Evolutionary conservation across 1,140 invertebrate species (phyloP), one percentile per base, ranked within the genome.

Genomic region (Atopsyche davidsoni): DNA sequence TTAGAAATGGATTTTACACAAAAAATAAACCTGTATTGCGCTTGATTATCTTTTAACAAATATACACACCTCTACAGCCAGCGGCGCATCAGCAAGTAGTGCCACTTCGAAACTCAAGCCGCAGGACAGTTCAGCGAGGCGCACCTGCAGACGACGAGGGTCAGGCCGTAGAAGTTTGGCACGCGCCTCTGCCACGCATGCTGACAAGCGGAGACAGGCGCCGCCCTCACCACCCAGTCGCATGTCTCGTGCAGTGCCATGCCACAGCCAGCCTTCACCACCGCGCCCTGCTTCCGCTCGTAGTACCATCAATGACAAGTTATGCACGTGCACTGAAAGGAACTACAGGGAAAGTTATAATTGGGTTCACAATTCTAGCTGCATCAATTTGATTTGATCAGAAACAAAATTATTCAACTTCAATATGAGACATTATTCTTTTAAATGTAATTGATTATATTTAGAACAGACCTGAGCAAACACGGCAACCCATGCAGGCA

Each of bases 251-350:
- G 86, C 81, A 21, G 82, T 84, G 11, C 82, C 79, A 69, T 89
- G 85, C 0, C 88, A 72, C 22, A 88, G 72, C 78, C 85, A 90
- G 16, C 86, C 81, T 38, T 83, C 81, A 41, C 78, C 76, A n/a
- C 61, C 55, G 18, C 63, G 57, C 2, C 56, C 60, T 46, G 61
- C 62, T 42, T 69, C 70, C 28, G 77, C 73, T 41, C 78, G 73
- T 51, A 89, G 74, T 38, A 85, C 70, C 57, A 87, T 80, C 7
- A 90, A 74, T 49, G 83, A 89, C 52, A 90, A 78, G 63, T 91
- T 89, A 55, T 85, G 82, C 22, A 93, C 75, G 61, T 90, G 85
- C 18, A 94, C 79, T n/a, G 86, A 85, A 79, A 89, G 86, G 67
- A 90, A 90, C 83, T 86, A 57, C 50, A 64, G n/a, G n/a, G n/a